phyloP scores from a whole-genome alignment of 2,888 invertebrate genomes.

The Parapristionchus giblindavisi region DNA sequence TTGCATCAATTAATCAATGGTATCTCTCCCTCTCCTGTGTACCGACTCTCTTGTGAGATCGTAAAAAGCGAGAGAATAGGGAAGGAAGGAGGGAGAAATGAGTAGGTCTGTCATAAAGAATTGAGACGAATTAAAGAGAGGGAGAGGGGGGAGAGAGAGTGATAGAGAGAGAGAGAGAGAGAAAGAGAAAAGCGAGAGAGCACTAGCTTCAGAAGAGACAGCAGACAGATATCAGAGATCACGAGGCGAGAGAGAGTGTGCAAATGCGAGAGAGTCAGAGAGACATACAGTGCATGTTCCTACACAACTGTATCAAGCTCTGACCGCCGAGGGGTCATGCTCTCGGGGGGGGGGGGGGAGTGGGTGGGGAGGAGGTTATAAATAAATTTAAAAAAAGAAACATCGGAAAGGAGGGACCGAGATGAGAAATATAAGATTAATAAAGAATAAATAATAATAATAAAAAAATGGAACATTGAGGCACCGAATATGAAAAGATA shows the following conservation, averaged over 20 bases:
- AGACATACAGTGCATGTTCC: background rate
- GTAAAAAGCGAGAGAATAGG: no score
- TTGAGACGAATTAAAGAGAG: slow-evolving; percentile 8
- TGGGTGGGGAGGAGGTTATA: slow-evolving; percentile 1
- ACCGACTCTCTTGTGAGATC: no score
- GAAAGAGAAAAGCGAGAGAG: background rate
- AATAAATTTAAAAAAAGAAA: background rate
- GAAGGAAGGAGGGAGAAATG: no score
- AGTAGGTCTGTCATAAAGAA: no score
- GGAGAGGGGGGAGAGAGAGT: background rate
- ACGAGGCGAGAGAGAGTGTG: background rate
- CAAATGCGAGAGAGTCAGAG: slow-evolving; percentile 9
- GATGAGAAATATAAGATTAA: background rate
- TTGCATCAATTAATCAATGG: no score
- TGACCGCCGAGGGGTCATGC: no score
- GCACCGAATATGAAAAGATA: no score
- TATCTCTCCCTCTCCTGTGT: no score
- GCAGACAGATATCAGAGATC: background rate
- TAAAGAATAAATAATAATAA: background rate
- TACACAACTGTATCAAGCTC: no score
- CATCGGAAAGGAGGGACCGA: background rate
- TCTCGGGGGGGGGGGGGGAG: no score
- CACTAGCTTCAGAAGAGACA: background rate
- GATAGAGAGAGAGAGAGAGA: no score
- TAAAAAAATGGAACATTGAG: no score